phyloP scores from a whole-genome alignment of 2,113 vertebrate species.

The Hypanus sabinus region DNA sequence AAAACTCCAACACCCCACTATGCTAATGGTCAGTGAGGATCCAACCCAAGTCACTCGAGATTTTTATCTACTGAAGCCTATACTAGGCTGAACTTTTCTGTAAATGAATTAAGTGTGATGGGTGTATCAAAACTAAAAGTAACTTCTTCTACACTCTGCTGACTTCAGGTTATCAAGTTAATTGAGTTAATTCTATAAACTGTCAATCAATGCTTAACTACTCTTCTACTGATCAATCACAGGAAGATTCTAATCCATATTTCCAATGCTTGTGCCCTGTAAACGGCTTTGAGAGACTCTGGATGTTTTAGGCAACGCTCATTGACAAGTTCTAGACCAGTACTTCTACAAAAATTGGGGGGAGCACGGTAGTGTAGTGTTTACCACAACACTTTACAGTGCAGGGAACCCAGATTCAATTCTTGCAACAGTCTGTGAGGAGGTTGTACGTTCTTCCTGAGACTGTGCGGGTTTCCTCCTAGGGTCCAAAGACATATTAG shows the following conservation, averaged over 20 bases:
- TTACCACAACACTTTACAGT: too few species aligned
- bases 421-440: too few species aligned
- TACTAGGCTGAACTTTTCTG: neutral
- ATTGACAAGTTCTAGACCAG: neutral
- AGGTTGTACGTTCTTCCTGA: too few species aligned
- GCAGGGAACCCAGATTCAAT: too few species aligned
- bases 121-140: neutral
- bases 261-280: neutral
- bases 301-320: neutral
- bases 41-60: neutral
- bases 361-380: too few species aligned
- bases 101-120: neutral
- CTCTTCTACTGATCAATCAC: neutral
- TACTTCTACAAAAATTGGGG: neutral
- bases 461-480: too few species aligned
- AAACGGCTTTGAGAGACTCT: neutral
- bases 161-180: neutral
- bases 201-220: neutral
- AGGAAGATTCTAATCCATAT: neutral
- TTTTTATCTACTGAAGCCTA: neutral
- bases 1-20: neutral
- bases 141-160: neutral
- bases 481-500: too few species aligned
- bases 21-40: neutral
- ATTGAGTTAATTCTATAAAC: neutral